phyloP scores from a whole-genome alignment of 2,113 vertebrate genomes.

The Dasyornis broadbenti region DNA sequence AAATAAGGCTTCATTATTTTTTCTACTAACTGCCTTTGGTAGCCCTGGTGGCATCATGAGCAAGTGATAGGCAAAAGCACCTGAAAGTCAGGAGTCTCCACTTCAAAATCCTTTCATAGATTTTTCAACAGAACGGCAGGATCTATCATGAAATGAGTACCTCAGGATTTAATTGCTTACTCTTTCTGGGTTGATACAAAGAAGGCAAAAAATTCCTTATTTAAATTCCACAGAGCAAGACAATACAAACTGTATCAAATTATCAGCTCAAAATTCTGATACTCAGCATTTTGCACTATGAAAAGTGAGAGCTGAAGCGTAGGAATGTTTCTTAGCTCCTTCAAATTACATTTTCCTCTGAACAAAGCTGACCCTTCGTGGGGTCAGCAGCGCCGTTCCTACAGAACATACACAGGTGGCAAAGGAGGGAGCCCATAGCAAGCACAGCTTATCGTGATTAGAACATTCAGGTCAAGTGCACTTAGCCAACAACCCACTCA shows the following conservation, averaged over 20 bases:
- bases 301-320: not conserved
- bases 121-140: not conserved
- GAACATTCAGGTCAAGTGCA: conserved; percentile 43
- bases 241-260: not conserved
- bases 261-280: not conserved
- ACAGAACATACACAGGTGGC: not conserved
- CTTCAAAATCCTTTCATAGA: not conserved
- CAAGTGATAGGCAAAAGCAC: not conserved
- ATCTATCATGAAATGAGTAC: not conserved
- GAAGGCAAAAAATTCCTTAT: not conserved
- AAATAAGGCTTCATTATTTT: not conserved
- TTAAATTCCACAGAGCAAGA: not conserved
- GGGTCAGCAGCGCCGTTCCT: fast-evolving
- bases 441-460: not conserved
- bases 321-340: conserved; percentile 14
- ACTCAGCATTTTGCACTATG: not conserved
- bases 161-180: not conserved
- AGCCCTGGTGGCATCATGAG: not conserved
- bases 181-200: not conserved
- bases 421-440: conserved; percentile 25
- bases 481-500: conserved; percentile 48
- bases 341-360: not conserved
- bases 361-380: conserved; percentile 4
- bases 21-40: not conserved
- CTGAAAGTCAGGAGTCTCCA: not conserved